Conservation (phyloP, 2,888 invertebrate genomes). For the Pasiphila rectangulata region DNA sequence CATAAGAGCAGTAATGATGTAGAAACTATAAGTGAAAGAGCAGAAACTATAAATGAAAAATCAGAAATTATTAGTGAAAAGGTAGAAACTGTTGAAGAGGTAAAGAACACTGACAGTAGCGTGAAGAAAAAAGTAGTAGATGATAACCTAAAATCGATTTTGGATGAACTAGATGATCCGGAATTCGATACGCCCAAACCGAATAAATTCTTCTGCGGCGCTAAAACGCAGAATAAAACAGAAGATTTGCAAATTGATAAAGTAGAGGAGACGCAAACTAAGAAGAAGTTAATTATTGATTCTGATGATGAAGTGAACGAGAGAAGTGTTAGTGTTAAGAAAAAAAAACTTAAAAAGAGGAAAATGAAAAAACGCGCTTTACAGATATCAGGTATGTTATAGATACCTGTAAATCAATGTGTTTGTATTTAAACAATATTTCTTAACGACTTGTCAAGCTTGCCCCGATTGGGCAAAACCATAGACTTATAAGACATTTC, state of each 20-base stretch:
- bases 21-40: not conserved
- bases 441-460: too few relatives aligned
- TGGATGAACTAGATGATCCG: conserved; percentile 64
- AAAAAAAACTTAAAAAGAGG: conserved; percentile 61
- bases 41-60: conserved; percentile 14
- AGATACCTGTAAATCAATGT: too few relatives aligned
- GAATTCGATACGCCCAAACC: conserved; percentile 51
- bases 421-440: too few relatives aligned
- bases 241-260: conserved; percentile 9
- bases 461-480: too few relatives aligned
- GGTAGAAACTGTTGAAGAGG: not conserved
- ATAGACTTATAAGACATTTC: too few relatives aligned
- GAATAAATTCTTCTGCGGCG: conserved; percentile 55
- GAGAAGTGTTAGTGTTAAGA: conserved; percentile 33
- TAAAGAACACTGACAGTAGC: not conserved
- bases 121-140: conserved; percentile 15
- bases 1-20: not conserved
- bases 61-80: conserved; percentile 5
- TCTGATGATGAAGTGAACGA: conserved; percentile 63
- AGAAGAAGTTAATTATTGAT: conserved; percentile 66
- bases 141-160: conserved; percentile 46
- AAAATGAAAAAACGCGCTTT: conserved; percentile 58
- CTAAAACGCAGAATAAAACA: conserved; percentile 27
- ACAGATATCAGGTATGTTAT: conserved; percentile 64
- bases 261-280: conserved; percentile 31